Evolutionary conservation across 2,797 vertebrate species (phyloP).

Genomic region (Chelidonichthys spinosus): DNA sequence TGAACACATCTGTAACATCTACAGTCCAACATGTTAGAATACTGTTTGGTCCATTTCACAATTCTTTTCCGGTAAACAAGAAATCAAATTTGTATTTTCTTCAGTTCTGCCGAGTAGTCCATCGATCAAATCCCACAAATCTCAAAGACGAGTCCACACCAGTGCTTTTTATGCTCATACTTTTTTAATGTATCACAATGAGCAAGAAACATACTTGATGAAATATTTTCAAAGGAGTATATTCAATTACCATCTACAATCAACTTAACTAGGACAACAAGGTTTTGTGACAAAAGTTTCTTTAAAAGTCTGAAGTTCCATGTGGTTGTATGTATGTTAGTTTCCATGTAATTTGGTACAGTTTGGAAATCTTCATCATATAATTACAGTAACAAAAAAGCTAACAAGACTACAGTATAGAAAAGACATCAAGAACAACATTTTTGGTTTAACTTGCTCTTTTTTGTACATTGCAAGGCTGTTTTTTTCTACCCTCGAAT

Average conservation of each 20-base stretch:
- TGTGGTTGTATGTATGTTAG: conserved; percentile 94
- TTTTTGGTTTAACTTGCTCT: conserved; percentile 99
- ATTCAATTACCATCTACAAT: conserved; percentile 99
- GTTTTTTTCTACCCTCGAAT: conserved; percentile 93
- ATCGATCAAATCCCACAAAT: conserved; percentile 26
- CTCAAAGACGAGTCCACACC: conserved; percentile 63
- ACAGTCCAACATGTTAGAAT: not conserved
- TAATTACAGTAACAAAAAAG: conserved; percentile 99
- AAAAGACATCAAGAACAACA: conserved; percentile 99
- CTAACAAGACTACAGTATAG: conserved; percentile 99
- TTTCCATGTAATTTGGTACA: conserved; percentile 99
- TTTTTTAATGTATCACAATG: conserved; percentile 99
- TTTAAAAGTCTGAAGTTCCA: conserved; percentile 99
- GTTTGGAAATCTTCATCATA: conserved; percentile 99
- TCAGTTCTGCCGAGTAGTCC: not conserved
- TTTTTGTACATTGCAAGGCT: conserved; percentile 99
- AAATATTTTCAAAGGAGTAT: conserved; percentile 99
- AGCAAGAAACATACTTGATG: conserved; percentile 99
- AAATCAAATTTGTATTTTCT: not conserved
- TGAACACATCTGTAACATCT: not conserved
- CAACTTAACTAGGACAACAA: conserved; percentile 99
- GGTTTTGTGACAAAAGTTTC: conserved; percentile 99
- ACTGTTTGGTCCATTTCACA: not conserved
- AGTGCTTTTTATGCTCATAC: conserved; percentile 91
- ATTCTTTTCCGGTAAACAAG: not conserved